These are phyloP conservation scores for Tricholauxania praeusta DNA, from an alignment of 2,888 invertebrate genomes.

Conservation along the genomic window DNA sequence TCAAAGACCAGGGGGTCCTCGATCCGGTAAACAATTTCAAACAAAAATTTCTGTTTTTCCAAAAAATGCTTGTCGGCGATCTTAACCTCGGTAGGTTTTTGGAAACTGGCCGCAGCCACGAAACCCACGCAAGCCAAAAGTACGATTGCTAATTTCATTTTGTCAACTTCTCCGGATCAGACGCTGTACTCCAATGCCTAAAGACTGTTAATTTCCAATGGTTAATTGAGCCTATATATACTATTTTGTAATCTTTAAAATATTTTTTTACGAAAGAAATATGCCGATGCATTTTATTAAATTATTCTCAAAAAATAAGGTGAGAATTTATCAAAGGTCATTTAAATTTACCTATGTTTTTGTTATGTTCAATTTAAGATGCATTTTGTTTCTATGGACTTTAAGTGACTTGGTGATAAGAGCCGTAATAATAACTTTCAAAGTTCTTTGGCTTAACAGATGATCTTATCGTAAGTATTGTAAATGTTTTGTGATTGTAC, in stretches of 20 bases:
- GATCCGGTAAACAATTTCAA: constrained; percentile 54
- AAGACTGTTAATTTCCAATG: constrained; percentile 45
- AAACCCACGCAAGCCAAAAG: constrained; percentile 51
- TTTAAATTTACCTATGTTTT: too few species aligned
- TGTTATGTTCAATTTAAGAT: too few species aligned
- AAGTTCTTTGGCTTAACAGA: too few species aligned
- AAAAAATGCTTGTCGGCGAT: constrained; percentile 56
- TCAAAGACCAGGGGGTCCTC: constrained; percentile 56
- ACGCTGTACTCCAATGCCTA: constrained; percentile 45
- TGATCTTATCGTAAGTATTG: too few species aligned
- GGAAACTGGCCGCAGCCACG: constrained; percentile 46
- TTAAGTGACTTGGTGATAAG: too few species aligned
- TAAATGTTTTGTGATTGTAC: too few species aligned
- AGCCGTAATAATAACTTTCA: too few species aligned
- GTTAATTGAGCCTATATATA: constrained; percentile 28
- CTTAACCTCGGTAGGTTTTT: constrained; percentile 46
- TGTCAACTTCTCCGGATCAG: constrained; percentile 46
- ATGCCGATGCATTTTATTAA: too few species aligned
- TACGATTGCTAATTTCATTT: constrained; percentile 51
- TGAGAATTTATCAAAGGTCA: too few species aligned
- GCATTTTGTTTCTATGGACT: too few species aligned
- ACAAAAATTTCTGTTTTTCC: constrained; percentile 56
- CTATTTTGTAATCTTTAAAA: constrained; percentile 33
- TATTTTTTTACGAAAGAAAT: too few species aligned
- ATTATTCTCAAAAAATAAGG: too few species aligned